Base-by-base conservation (phyloP, 1,140 invertebrate genomes). In the Stegodyphus mimosarum region DNA sequence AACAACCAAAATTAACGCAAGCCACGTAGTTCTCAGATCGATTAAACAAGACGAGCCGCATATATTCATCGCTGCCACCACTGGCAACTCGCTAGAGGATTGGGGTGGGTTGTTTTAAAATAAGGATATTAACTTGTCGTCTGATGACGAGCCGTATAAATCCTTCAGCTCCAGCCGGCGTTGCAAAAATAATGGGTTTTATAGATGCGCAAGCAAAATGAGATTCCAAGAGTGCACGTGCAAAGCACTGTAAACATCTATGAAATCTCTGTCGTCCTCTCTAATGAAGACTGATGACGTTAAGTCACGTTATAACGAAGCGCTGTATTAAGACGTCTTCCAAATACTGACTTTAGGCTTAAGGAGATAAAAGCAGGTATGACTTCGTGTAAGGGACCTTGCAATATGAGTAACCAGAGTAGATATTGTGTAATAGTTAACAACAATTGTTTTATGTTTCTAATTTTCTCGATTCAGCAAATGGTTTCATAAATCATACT, bases 91-190 rank as follows among this genome's bases (percentile, higher is more conserved):
- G 17, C 51, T 7, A 74, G 72, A 60, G 51, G 18, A 55, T 75
- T 60, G 60, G 60, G 48, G 73, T 48, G 52, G 60, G 73, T 48
- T 18, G 13, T 50, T 33, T 75, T 55, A 60, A 75, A n/a, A 7
- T 55, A 75, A 75, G 73, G 73, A 75, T 75, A 75, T 75, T 75
- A 75, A 75, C 52, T 75, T 75, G 73, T 75, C 73, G 52, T 55
- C 51, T 33, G 33, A 18, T 75, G 73, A 75, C 60, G 60, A 17
- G 9, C 18, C 11, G 55, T 53, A 17, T 75, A 75, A 75, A 75
- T 63, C 73, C 73, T 75, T 63, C 60, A 50, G 60, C 73, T 55
- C 60, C 17, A 18, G 17, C 69, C 49, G 49, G 52, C 51, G 51
- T 18, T 60, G 52, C 48, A 75, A 75, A 74, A 75, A 75, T 75